Evolutionary conservation across 2,888 invertebrate genomes (phyloP).

Genomic region (Agrilus cyanescens): DNA sequence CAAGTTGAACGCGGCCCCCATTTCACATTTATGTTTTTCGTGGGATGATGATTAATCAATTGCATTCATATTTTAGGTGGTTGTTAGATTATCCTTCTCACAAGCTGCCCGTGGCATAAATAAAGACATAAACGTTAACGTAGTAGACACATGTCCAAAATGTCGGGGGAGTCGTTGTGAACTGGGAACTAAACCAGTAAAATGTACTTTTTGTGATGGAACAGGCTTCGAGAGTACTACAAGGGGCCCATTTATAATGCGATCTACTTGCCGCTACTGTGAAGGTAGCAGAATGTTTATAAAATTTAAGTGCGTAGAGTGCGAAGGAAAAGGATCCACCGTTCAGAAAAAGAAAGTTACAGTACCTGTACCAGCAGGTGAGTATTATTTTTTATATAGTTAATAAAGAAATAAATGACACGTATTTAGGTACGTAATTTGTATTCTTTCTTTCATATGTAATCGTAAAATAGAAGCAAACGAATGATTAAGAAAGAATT

Average conservation of each 20-base stretch:
- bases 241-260: constrained; percentile 89
- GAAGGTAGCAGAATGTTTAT: constrained; percentile 77
- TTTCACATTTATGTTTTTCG: too few relatives aligned
- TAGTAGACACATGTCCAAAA: constrained; percentile 84
- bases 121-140: constrained; percentile 84
- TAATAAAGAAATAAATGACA: too few relatives aligned
- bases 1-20: too few relatives aligned
- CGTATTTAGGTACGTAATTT: too few relatives aligned
- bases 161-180: constrained; percentile 81
- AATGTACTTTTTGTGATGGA: constrained; percentile 90
- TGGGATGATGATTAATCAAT: too few relatives aligned
- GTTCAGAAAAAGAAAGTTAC: constrained; percentile 81
- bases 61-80: constrained; percentile 42
- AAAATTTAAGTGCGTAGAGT: constrained; percentile 82
- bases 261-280: constrained; percentile 87
- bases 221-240: constrained; percentile 86
- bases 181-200: constrained; percentile 79
- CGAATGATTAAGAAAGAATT: too few relatives aligned
- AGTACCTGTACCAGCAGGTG: constrained; percentile 84
- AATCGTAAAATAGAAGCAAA: too few relatives aligned
- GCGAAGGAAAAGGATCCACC: constrained; percentile 76
- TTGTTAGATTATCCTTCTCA: constrained; percentile 80
- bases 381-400: constrained; percentile 5
- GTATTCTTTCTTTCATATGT: too few relatives aligned
- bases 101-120: constrained; percentile 94